Evolutionary conservation across 1,140 invertebrate species (phyloP).

Genomic region (Stegodyphus mimosarum): DNA sequence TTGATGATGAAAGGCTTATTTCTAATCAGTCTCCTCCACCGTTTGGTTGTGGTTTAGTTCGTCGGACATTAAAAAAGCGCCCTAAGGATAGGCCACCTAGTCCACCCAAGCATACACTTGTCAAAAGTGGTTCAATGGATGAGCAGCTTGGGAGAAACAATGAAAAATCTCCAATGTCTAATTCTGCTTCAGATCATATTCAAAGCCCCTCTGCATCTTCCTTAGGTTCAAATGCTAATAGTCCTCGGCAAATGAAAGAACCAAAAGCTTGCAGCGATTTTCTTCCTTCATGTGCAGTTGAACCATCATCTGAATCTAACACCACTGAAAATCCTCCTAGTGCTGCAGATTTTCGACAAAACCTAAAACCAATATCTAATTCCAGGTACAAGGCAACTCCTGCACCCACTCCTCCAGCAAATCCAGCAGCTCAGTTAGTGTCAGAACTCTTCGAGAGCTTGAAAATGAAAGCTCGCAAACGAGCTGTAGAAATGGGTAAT

Average conservation of each 20-base stretch:
- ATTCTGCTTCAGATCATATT: slow-evolving; percentile 51
- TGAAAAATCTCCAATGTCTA: slow-evolving; percentile 49
- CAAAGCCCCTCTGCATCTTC: slow-evolving; percentile 47
- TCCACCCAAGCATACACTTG: slow-evolving; percentile 47
- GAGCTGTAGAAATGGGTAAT: slow-evolving; percentile 44
- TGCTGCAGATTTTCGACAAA: slow-evolving; percentile 35
- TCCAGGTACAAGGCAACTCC: slow-evolving; percentile 36
- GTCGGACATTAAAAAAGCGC: slow-evolving; percentile 59
- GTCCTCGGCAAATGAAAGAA: slow-evolving; percentile 54
- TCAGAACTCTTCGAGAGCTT: slow-evolving; percentile 60
- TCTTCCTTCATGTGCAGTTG: background rate
- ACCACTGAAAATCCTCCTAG: slow-evolving; percentile 10
- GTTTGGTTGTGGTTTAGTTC: slow-evolving; percentile 60
- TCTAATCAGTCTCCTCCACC: slow-evolving; percentile 60
- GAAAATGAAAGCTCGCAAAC: slow-evolving; percentile 60
- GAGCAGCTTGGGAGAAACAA: slow-evolving; percentile 51
- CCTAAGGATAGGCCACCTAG: slow-evolving; percentile 61
- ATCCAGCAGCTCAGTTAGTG: slow-evolving; percentile 59
- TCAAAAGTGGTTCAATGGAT: slow-evolving; percentile 63
- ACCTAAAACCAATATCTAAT: slow-evolving; percentile 49
- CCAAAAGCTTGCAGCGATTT: background rate
- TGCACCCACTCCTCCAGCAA: slow-evolving; percentile 20
- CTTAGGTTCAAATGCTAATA: slow-evolving; percentile 51
- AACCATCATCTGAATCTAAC: background rate
- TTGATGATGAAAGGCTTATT: slow-evolving; percentile 47